Conservation (phyloP, 2,113 vertebrate genomes). For the Pterocles burchelli region DNA sequence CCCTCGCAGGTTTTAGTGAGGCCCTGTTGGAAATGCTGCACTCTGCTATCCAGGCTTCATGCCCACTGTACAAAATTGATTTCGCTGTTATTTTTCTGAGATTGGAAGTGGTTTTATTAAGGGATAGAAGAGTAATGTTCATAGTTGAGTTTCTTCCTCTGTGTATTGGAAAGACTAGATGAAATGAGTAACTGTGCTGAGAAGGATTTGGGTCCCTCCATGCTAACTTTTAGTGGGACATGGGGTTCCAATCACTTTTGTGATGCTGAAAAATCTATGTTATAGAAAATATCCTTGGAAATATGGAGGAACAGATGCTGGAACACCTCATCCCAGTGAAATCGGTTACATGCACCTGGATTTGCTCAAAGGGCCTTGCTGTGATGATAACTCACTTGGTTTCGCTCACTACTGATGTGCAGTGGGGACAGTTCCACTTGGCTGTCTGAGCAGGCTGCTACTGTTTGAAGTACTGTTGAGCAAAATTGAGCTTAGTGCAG, state of each 20-base stretch:
- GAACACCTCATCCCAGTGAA: neutral
- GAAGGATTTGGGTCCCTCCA: neutral
- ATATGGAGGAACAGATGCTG: neutral
- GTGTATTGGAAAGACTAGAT: neutral
- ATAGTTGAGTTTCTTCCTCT: neutral
- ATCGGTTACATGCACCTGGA: neutral
- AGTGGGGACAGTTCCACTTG: constrained; percentile 62
- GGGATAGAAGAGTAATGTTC: neutral
- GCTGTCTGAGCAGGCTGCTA: constrained; percentile 60
- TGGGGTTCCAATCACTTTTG: neutral
- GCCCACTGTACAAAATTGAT: neutral
- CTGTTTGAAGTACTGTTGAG: neutral
- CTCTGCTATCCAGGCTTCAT: neutral
- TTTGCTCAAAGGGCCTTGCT: constrained; percentile 10
- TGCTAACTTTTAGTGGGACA: neutral
- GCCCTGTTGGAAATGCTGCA: neutral
- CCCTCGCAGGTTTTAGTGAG: neutral
- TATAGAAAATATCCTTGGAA: neutral
- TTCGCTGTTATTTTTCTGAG: neutral
- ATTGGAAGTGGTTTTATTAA: neutral
- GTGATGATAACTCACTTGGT: constrained; percentile 56
- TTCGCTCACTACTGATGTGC: constrained; percentile 53
- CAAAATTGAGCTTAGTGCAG: neutral
- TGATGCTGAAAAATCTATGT: neutral
- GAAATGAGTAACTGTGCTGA: neutral